Percentiles rank a stretch among this genome's conserved stretches.
phyloP scores from a whole-genome alignment of 1,140 invertebrate genomes.

The Trypoxylus dichotomus region DNA sequence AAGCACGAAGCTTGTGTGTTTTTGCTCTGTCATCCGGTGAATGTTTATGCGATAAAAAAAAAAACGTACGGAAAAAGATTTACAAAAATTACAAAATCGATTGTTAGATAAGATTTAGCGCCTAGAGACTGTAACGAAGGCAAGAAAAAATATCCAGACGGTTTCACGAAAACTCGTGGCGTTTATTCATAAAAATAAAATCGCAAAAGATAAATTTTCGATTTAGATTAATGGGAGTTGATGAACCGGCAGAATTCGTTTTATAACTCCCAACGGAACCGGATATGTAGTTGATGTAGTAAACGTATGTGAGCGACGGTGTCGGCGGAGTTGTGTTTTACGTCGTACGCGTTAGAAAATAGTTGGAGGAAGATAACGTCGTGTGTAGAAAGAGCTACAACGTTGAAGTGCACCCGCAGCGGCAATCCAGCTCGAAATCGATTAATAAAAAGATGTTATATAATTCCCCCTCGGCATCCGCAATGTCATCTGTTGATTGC shows the following conservation, averaged over 20 bases:
- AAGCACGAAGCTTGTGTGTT: too few species aligned
- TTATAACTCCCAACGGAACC: not conserved
- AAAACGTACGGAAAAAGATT: not conserved
- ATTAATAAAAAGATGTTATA: conserved; percentile 30
- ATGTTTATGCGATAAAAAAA: too few species aligned
- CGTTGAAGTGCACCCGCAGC: conserved; percentile 3
- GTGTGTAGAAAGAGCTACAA: not conserved
- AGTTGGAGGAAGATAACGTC: not conserved
- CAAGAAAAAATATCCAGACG: not conserved
- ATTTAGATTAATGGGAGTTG: conserved; percentile 28
- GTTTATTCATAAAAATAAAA: conserved; percentile 17
- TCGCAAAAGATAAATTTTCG: conserved; percentile 25
- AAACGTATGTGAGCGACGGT: not conserved
- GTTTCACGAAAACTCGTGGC: not conserved
- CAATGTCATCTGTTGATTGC: conserved; percentile 34
- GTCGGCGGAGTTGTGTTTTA: not conserved
- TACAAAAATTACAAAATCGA: not conserved
- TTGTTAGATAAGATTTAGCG: not conserved
- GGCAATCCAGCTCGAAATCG: conserved; percentile 16
- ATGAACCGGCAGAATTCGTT: conserved; percentile 11
- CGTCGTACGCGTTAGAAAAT: not conserved
- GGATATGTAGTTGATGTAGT: not conserved
- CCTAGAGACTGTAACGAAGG: not conserved
- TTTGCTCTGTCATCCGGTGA: too few species aligned
- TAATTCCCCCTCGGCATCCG: not conserved